Percentiles rank a stretch among this genome's conserved stretches.
phyloP scores from a whole-genome alignment of 2,797 vertebrate genomes.

The Notoglanidium macrostoma region DNA sequence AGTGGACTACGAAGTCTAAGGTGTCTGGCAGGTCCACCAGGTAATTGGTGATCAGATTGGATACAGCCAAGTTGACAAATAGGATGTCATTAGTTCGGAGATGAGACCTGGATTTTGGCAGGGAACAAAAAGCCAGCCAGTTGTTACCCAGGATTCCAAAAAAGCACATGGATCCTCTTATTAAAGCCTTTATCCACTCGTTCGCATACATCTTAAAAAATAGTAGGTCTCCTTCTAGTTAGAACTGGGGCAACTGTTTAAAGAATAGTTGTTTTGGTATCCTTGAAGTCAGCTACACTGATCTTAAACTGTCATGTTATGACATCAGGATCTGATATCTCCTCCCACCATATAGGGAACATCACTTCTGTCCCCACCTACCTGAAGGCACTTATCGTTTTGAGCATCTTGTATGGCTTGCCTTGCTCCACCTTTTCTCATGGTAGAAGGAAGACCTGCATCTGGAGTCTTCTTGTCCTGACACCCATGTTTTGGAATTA shows the following conservation, averaged over 20 bases:
- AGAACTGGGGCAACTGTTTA: neutral
- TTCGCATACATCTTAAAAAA: neutral
- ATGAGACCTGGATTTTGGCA: slow-evolving; percentile 64
- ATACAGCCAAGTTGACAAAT: slow-evolving; percentile 76
- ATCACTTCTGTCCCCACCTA: neutral
- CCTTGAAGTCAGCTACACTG: neutral
- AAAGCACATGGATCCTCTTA: slow-evolving; percentile 71
- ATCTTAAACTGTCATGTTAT: neutral
- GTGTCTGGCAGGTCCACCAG: slow-evolving; percentile 78
- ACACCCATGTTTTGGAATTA: neutral
- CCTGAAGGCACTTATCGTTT: neutral
- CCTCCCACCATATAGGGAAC: neutral
- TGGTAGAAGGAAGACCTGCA: neutral
- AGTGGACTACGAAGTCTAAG: slow-evolving; percentile 61
- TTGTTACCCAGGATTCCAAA: slow-evolving; percentile 76
- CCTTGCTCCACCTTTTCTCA: neutral
- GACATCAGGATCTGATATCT: neutral
- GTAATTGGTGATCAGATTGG: slow-evolving; percentile 80
- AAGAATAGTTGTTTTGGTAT: neutral
- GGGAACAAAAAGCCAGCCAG: slow-evolving; percentile 69
- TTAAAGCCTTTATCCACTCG: slow-evolving; percentile 60
- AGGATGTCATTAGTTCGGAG: slow-evolving; percentile 71
- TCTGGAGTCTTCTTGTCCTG: neutral
- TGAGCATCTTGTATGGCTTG: neutral
- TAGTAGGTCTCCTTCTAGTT: slow-evolving; percentile 24